Percentiles rank a stretch among this genome's conserved stretches.
phyloP scores from a whole-genome alignment of 2,113 vertebrate species.

The Cynoglossus semilaevis region DNA sequence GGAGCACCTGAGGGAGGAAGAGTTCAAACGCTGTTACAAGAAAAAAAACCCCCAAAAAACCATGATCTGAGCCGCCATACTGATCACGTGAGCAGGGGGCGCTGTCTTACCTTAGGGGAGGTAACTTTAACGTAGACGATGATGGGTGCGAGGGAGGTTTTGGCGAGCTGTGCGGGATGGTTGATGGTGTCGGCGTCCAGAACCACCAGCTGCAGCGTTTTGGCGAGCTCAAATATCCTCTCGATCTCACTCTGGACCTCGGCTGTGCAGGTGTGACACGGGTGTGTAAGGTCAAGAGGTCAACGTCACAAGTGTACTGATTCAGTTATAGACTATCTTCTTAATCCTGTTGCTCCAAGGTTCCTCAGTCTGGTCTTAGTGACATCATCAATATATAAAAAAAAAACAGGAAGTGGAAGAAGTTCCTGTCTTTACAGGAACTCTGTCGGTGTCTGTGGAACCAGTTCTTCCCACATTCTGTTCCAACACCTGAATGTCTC shows the following conservation, averaged over 20 bases:
- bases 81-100: not conserved
- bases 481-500: too few species aligned
- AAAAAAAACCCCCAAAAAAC: not conserved
- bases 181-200: conserved; percentile 97
- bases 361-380: too few species aligned
- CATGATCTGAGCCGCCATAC: not conserved
- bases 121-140: conserved; percentile 96
- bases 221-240: conserved; percentile 95
- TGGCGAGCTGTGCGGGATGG: conserved; percentile 91
- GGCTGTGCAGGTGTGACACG: conserved; percentile 67
- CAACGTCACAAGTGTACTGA: too few species aligned
- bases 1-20: conserved; percentile 83
- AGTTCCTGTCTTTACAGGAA: too few species aligned
- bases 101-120: conserved; percentile 85
- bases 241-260: conserved; percentile 98
- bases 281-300: not conserved
- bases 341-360: too few species aligned
- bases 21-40: not conserved
- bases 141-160: conserved; percentile 95
- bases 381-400: too few species aligned
- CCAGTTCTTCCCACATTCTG: too few species aligned
- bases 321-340: too few species aligned
- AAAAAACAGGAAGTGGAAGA: too few species aligned
- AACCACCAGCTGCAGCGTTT: conserved; percentile 92
- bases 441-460: too few species aligned